Base-by-base conservation (phyloP, 2,888 invertebrate genomes). In the Pelosia muscerda region DNA sequence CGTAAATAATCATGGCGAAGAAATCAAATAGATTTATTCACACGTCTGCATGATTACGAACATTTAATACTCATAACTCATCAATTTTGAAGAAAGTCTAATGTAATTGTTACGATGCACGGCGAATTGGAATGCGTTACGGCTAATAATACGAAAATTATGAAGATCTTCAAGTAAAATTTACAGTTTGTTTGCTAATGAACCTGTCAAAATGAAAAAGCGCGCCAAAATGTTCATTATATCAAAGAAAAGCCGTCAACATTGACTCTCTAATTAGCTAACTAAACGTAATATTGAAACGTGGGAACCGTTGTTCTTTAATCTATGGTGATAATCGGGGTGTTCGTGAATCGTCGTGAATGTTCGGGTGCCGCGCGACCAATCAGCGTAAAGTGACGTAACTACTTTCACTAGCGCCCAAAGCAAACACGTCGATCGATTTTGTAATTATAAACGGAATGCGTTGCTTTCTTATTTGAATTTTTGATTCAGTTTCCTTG, bases 391-490 rank as follows among this genome's bases (percentile, higher is more conserved):
- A 76, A 76, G 79, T 90, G 90, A 92, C 90, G 90, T 81, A 93
- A 93, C 86, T 81, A 89, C 93, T 93, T 93, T 93, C 93, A 91
- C 93, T 86, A 79, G 82, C 83, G 79, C 84, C 85, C 85, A 83
- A 86, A 86, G 78, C 81, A 83, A 78, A 80, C 74, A 83, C 83
- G 79, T 81, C 86, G 86, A 88, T 86, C 85, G 89, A 88, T 89
- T 90, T 88, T 91, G 88, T 92, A 92, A 92, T 91, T 91, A 90
- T 87, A 90, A 70, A 88, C 85, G 90, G 90, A 90, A 92, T 92
- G 90, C 87, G 82, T 88, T 89, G 90, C 92, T 93, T 92, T 93
- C 92, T 90, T 92, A 91, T 90, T 91, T 88, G 82, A 88, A 87
- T 89, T 76, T 49, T 91, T 85, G 88, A 86, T 86, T 88, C 81